Evolutionary conservation across 2,113 vertebrate genomes (phyloP).

Genomic region (Nycticebus coucang): DNA sequence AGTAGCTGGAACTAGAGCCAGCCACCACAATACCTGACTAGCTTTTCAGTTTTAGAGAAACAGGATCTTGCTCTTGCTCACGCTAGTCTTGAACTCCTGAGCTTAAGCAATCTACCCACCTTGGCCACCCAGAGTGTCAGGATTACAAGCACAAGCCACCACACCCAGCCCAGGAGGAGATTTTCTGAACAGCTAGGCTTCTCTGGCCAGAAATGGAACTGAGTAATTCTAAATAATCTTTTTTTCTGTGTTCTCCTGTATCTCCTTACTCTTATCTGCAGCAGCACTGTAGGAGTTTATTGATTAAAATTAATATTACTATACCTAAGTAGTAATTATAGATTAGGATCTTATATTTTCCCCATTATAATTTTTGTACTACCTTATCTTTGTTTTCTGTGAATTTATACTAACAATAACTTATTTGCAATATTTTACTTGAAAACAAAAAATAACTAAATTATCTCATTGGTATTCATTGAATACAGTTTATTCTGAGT

Average conservation of each 20-base stretch:
- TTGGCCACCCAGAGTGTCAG: too few species aligned
- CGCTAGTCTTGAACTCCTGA: too few species aligned
- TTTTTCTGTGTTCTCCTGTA: background rate
- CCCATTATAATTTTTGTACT: background rate
- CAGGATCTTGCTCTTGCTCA: too few species aligned
- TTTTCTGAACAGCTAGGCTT: background rate
- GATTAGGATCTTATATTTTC: background rate
- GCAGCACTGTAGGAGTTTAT: background rate
- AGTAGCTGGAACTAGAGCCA: too few species aligned
- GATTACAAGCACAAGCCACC: too few species aligned
- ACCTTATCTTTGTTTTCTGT: background rate
- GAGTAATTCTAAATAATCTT: background rate
- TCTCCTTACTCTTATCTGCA: background rate
- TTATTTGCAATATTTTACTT: background rate
- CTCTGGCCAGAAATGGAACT: background rate
- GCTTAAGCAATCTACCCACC: too few species aligned
- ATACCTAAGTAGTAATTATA: background rate
- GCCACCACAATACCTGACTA: too few species aligned
- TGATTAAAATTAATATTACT: background rate
- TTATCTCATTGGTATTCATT: background rate
- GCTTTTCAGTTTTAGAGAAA: too few species aligned
- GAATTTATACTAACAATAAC: background rate
- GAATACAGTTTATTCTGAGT: background rate
- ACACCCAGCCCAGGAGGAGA: too few species aligned
- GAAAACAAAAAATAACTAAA: background rate